Percentiles rank a stretch among this genome's conserved stretches.
phyloP scores from a whole-genome alignment of 2,888 invertebrate genomes.

The Ochropacha duplaris region DNA sequence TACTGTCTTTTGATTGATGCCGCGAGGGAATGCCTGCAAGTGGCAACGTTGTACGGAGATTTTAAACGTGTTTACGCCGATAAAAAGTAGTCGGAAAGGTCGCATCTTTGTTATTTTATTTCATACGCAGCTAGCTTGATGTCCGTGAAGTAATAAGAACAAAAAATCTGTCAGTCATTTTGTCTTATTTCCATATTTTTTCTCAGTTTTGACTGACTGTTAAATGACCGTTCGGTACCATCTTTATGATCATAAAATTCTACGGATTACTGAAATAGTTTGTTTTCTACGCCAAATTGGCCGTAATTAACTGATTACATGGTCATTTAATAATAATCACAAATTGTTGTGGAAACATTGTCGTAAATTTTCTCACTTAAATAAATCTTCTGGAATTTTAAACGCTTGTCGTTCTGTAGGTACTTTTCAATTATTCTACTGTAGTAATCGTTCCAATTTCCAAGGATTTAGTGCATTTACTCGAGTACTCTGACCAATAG shows the following conservation, averaged over 20 bases:
- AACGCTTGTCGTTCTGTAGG: not conserved
- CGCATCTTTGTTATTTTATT: slow-evolving; percentile 4
- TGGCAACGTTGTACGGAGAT: slow-evolving; percentile 19
- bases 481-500: too few species aligned
- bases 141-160: slow-evolving; percentile 4
- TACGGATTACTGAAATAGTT: not conserved
- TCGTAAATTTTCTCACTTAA: not conserved
- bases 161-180: slow-evolving; percentile 5
- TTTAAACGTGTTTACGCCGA: slow-evolving; percentile 2
- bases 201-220: not conserved
- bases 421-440: not conserved
- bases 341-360: not conserved
- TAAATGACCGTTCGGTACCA: not conserved
- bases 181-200: slow-evolving; percentile 3
- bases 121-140: not conserved
- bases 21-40: slow-evolving; percentile 30
- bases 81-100: slow-evolving; percentile 3
- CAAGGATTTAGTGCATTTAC: too few species aligned
- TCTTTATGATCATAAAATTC: not conserved
- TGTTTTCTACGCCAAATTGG: not conserved
- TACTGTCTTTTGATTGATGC: slow-evolving; percentile 7
- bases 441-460: not conserved
- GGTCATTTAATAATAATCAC: not conserved
- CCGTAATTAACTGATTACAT: not conserved
- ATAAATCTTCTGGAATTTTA: not conserved